Conservation (phyloP, 30 jellyfish, hydroid and myxozoan species). For the Aurelia aurita complex sp. Pacific region DNA sequence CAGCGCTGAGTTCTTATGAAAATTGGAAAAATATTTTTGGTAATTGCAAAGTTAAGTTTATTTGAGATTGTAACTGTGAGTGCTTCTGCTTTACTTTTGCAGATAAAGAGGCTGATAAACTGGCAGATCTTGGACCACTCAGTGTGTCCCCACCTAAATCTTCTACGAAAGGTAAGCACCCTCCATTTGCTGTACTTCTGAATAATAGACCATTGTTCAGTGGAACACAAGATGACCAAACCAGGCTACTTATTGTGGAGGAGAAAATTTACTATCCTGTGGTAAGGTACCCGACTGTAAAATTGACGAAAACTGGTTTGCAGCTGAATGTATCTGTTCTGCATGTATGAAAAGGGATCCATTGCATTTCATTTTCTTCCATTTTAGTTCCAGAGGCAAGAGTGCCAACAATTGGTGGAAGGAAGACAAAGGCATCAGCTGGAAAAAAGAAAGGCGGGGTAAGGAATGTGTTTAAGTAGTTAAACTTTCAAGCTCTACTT, state of each 20-base stretch:
- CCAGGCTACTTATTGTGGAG: too few relatives aligned
- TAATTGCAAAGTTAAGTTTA: too few relatives aligned
- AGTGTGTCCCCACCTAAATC: conserved; percentile 93
- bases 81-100: neutral
- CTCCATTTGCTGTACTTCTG: too few relatives aligned
- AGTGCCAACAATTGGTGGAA: conserved; percentile 87
- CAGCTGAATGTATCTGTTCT: neutral
- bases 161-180: conserved; percentile 56
- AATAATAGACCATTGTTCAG: too few relatives aligned
- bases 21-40: too few relatives aligned
- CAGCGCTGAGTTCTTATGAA: too few relatives aligned
- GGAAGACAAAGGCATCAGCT: conserved; percentile 77
- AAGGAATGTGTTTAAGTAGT: neutral
- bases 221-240: too few relatives aligned
- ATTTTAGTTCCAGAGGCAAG: conserved; percentile 62
- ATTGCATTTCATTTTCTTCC: neutral
- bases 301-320: too few relatives aligned
- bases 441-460: conserved; percentile 85
- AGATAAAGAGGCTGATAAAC: conserved; percentile 48
- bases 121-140: conserved; percentile 80
- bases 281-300: too few relatives aligned
- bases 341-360: neutral
- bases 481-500: too few relatives aligned
- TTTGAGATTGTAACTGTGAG: too few relatives aligned
- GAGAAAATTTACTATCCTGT: too few relatives aligned